Conservation (phyloP, 2,888 invertebrate genomes). For the Phania funesta region DNA sequence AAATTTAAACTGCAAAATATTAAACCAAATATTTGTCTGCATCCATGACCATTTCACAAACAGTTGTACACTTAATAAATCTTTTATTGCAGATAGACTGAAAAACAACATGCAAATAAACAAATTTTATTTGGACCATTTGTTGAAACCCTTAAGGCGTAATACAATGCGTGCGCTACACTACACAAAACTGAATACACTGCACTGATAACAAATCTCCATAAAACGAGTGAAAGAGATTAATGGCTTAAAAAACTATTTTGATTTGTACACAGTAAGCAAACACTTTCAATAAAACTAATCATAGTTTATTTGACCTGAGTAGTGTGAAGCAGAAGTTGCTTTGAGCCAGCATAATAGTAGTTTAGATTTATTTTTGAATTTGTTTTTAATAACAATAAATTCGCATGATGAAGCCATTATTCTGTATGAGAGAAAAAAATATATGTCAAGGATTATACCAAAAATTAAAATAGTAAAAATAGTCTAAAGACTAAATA, state of each 20-base stretch:
- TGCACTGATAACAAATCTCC: too few species aligned
- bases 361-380: constrained; percentile 24
- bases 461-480: constrained; percentile 41
- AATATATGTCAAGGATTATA: constrained; percentile 55
- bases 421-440: constrained; percentile 34
- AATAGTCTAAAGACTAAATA: background rate
- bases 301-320: background rate
- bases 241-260: too few species aligned
- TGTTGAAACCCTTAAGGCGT: constrained; percentile 14
- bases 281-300: too few species aligned
- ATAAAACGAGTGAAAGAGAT: too few species aligned
- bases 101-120: background rate
- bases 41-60: constrained; percentile 28
- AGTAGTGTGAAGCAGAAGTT: background rate
- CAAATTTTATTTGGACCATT: constrained; percentile 25
- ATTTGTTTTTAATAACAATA: constrained; percentile 32
- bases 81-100: constrained; percentile 29
- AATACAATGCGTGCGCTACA: background rate
- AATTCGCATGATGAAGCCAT: constrained; percentile 16
- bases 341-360: background rate
- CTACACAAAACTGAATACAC: background rate
- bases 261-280: too few species aligned
- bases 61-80: constrained; percentile 27
- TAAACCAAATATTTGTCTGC: constrained; percentile 24
- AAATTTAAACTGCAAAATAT: background rate